These are phyloP conservation scores for Leucophenga montana DNA, from an alignment of 2,888 invertebrate species.

Conservation along the genomic window DNA sequence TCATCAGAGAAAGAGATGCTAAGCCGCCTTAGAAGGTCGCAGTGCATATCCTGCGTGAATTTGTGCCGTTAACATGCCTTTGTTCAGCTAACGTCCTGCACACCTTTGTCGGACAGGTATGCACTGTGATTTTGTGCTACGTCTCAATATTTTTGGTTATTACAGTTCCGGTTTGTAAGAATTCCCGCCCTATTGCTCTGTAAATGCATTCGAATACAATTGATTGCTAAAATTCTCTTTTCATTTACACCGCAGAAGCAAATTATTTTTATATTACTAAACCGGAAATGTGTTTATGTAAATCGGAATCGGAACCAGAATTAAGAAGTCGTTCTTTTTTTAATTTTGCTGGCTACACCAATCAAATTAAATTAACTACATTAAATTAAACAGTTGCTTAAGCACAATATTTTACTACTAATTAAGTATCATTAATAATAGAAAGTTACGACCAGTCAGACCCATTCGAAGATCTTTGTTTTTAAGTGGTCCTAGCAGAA, in stretches of 20 bases:
- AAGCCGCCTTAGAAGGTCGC: too few relatives aligned
- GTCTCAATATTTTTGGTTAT: conserved; percentile 46
- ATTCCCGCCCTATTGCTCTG: conserved; percentile 40
- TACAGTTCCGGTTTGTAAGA: conserved; percentile 49
- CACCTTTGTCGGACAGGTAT: conserved; percentile 6
- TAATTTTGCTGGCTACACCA: too few relatives aligned
- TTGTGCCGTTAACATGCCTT: not conserved
- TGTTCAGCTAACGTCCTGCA: conserved; percentile 13
- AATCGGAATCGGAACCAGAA: conserved; percentile 46
- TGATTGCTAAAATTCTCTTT: conserved; percentile 47
- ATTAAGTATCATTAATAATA: too few relatives aligned
- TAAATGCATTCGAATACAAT: conserved; percentile 61
- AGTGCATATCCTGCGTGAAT: too few relatives aligned
- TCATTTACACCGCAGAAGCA: conserved; percentile 55
- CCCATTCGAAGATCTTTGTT: too few relatives aligned
- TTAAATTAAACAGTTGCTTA: too few relatives aligned
- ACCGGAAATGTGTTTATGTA: conserved; percentile 35
- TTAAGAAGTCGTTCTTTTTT: too few relatives aligned
- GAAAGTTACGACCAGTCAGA: too few relatives aligned
- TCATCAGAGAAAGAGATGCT: conserved; percentile 36
- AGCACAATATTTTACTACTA: too few relatives aligned
- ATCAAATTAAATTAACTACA: too few relatives aligned
- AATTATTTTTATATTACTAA: conserved; percentile 38
- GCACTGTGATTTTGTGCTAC: not conserved
- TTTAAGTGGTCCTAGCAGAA: too few relatives aligned